phyloP scores from a whole-genome alignment of 2,797 vertebrate genomes.

The Tachyglossus aculeatus region DNA sequence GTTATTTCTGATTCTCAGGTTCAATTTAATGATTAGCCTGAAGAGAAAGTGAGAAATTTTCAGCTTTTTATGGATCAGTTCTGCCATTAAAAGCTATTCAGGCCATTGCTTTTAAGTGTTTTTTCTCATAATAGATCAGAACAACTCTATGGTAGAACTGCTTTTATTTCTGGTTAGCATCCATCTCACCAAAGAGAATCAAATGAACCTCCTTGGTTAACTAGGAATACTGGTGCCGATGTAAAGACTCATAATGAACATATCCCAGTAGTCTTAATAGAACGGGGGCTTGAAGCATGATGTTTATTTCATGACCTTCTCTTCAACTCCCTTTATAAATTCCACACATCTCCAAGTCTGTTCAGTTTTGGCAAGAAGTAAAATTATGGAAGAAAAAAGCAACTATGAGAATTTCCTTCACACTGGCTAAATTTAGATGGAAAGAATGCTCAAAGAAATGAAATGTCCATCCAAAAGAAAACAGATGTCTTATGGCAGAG shows the following conservation, averaged over 20 bases:
- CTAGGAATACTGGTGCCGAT: neutral
- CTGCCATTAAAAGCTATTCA: neutral
- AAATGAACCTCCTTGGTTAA: accelerated
- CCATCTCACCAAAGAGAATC: neutral
- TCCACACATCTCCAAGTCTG: neutral
- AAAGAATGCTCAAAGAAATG: neutral
- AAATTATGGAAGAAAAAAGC: neutral
- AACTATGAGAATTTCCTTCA: slow-evolving; percentile 24
- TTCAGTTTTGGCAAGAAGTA: neutral
- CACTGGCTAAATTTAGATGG: neutral
- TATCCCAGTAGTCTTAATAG: neutral
- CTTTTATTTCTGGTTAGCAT: neutral
- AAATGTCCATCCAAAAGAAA: neutral
- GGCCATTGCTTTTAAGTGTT: neutral
- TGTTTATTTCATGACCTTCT: neutral
- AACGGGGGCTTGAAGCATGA: neutral
- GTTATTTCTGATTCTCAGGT: neutral
- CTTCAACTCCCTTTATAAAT: neutral
- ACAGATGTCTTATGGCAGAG: neutral
- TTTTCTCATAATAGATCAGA: neutral
- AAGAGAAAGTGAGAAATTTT: neutral
- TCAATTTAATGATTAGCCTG: neutral
- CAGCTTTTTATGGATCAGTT: neutral
- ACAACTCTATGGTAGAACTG: neutral
- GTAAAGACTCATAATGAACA: neutral